Conservation (phyloP, 2,113 vertebrate species). For the Anseranas semipalmata region DNA sequence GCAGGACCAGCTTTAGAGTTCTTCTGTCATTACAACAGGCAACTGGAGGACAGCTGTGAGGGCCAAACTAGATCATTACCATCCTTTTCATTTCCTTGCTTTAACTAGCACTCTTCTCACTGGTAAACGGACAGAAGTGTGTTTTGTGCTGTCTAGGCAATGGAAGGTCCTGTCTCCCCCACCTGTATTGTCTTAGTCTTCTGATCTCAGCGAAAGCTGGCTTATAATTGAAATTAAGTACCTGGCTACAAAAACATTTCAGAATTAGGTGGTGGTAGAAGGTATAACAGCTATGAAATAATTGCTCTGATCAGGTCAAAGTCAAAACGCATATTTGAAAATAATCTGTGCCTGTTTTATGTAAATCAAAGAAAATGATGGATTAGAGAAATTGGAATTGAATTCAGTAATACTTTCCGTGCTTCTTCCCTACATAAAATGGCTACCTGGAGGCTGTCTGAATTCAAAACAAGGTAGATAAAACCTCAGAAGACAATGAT, state of each 20-base stretch:
- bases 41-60: background rate
- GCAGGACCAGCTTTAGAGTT: background rate
- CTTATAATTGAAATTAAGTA: background rate
- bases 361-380: background rate
- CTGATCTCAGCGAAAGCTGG: background rate
- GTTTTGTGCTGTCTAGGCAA: background rate
- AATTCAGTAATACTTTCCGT: background rate
- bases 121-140: background rate
- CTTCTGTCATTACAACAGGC: rapidly evolving
- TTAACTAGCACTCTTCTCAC: background rate
- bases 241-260: background rate
- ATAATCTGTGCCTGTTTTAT: background rate
- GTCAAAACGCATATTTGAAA: background rate
- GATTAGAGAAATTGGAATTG: background rate
- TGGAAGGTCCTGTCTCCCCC: background rate
- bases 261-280: background rate
- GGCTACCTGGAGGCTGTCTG: background rate
- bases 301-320: background rate
- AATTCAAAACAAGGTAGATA: background rate
- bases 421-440: background rate
- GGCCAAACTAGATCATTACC: background rate
- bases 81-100: background rate
- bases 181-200: background rate
- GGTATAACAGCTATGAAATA: background rate
- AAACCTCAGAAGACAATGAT: background rate